Conservation (phyloP, 1,140 invertebrate species). For the Leptinotarsa undecemlineata region DNA sequence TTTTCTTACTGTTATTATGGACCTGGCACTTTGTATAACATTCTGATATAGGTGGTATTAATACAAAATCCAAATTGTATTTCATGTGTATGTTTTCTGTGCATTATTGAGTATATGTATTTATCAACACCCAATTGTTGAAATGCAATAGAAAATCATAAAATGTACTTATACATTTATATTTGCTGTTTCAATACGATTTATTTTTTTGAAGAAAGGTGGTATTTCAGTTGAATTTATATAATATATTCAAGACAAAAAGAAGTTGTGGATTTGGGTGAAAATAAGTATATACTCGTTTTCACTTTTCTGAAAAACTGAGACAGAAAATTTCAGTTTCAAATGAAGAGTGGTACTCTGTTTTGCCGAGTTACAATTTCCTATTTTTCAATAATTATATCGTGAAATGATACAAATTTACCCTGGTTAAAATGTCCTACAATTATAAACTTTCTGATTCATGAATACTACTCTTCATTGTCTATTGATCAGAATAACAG, state of each 20-base stretch:
- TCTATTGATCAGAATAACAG: background rate
- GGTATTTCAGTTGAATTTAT: too few relatives aligned
- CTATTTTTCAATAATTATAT: conserved; percentile 34
- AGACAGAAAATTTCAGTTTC: background rate
- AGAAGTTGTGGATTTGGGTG: too few relatives aligned
- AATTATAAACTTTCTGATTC: background rate
- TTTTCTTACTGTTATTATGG: conserved; percentile 25
- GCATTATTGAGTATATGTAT: too few relatives aligned
- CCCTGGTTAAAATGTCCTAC: conserved; percentile 48
- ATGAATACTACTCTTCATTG: conserved; percentile 1
- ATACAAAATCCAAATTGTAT: too few relatives aligned
- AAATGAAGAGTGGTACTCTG: conserved; percentile 21
- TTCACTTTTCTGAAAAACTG: background rate
- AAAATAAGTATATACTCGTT: background rate
- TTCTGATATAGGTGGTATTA: too few relatives aligned
- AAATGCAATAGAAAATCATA: too few relatives aligned
- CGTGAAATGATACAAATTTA: conserved; percentile 47
- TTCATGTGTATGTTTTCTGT: too few relatives aligned
- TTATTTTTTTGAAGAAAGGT: too few relatives aligned
- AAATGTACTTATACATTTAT: too few relatives aligned
- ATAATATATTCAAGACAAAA: too few relatives aligned
- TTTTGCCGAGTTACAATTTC: conserved; percentile 14
- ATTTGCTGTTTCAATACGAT: too few relatives aligned
- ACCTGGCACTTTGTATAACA: conserved; percentile 15
- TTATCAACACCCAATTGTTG: too few relatives aligned